A percentile compares a stretch with the other conserved stretches of the same genome.
Conservation (phyloP, 2,888 invertebrate species). For the Pasiphila rectangulata region DNA sequence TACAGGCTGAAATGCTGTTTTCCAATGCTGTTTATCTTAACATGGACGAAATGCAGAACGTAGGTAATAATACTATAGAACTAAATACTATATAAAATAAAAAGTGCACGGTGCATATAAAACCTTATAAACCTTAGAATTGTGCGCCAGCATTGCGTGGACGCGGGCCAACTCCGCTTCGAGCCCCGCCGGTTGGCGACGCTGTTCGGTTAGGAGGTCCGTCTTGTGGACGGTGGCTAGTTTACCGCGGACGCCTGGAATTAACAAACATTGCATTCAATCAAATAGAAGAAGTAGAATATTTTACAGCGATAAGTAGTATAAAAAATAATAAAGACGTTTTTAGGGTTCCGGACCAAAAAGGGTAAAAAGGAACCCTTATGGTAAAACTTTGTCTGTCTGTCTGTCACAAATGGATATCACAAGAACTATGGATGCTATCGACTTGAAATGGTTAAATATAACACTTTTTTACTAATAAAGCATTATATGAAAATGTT, state of each 20-base stretch:
- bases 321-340: too few species aligned
- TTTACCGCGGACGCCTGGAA: conserved; percentile 65
- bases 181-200: conserved; percentile 58
- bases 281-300: not conserved
- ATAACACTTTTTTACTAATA: too few species aligned
- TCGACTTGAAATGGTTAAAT: too few species aligned
- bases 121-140: conserved; percentile 92
- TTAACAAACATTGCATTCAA: not conserved
- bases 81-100: conserved; percentile 53
- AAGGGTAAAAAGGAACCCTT: too few species aligned
- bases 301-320: not conserved
- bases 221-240: conserved; percentile 54
- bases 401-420: too few species aligned
- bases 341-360: too few species aligned
- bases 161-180: conserved; percentile 91
- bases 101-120: conserved; percentile 77
- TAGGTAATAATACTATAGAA: not conserved
- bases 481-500: too few species aligned
- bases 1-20: too few species aligned
- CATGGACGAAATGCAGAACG: too few species aligned
- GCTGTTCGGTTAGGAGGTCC: conserved; percentile 33
- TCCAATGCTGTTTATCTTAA: too few species aligned
- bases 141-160: conserved; percentile 92
- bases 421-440: too few species aligned
- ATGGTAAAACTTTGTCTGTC: too few species aligned